phyloP scores from a whole-genome alignment of 2,888 invertebrate species.

The Epinotia bilunana region DNA sequence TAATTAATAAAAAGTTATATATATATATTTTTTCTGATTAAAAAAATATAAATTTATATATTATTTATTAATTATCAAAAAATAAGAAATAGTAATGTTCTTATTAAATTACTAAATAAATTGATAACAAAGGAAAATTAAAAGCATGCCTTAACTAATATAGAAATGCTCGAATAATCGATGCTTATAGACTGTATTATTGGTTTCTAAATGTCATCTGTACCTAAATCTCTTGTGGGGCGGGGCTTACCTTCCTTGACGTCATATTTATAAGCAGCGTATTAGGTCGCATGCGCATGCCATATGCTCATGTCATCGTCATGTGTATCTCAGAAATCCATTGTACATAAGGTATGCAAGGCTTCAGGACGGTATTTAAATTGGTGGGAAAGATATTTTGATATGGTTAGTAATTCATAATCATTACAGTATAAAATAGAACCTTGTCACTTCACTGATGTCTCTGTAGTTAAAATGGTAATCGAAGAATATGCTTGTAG shows the following conservation, averaged over 20 bases:
- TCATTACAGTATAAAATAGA: not conserved
- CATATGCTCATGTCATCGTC: not conserved
- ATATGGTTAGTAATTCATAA: slow-evolving; percentile 3
- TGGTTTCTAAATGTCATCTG: slow-evolving; percentile 19
- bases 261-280: not conserved
- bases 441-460: not conserved
- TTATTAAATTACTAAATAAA: no score
- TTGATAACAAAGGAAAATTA: no score
- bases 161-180: not conserved
- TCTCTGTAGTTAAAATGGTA: not conserved
- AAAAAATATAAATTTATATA: no score
- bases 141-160: no score
- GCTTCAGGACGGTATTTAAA: not conserved
- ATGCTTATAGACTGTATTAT: not conserved
- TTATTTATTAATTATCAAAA: no score
- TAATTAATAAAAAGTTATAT: no score
- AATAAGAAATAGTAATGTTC: no score
- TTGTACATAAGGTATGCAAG: not conserved
- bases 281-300: not conserved
- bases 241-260: slow-evolving; percentile 11
- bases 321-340: not conserved
- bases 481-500: not conserved
- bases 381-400: not conserved
- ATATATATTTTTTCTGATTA: no score
- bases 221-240: slow-evolving; percentile 9